Evolutionary conservation across 2,888 invertebrate species (phyloP), one percentile per base, ranked within the genome.

Genomic region (Tricholauxania praeusta): DNA sequence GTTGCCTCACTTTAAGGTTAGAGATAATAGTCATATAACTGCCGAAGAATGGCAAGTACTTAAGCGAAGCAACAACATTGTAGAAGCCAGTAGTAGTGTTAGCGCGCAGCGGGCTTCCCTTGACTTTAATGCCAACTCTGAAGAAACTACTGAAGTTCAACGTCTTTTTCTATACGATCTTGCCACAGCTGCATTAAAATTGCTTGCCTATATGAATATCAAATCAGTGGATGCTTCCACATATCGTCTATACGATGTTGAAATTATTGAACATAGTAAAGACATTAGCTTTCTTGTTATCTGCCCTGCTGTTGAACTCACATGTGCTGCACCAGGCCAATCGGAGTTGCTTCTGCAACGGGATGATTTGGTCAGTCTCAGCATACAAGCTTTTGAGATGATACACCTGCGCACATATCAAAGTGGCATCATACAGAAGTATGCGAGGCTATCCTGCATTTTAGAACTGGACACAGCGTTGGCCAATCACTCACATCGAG

Each of bases 21-120:
- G 99, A 75, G 96, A 97, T 79, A 98, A 98, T 88, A 95, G 98
- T 1, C 98, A 98, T 85, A 96, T 99, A 0, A 97, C 97, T 15
- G 94, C 94, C 39, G 98, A 98, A 85, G 99, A 99, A 88, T 99
- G 98, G 98, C 93, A 95, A 79, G 95, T 96, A 86, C 89, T 98
- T 15, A 94, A 93, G 82, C 91, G 90, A 28, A 89, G 89, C 57
- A 90, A 90, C 76, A 87, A 89, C 1, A 89, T 88, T 22, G 86
- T 12, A 48, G 32, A 39, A 71, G 86, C 80, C 51, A 71, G 66
- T 10, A 66, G 68, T 22, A 51, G 67, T 1, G 55, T 76, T 39
- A 73, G 78, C 28, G 75, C 79, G 70, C 79, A 80, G 6, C 71
- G 76, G 17, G 52, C 82, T 32, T 78, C 80, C 5, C 74, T 85